Evolutionary conservation across 2,797 vertebrate genomes (phyloP), one percentile per base, ranked within the genome.

Genomic region (Peromyscus eremicus): DNA sequence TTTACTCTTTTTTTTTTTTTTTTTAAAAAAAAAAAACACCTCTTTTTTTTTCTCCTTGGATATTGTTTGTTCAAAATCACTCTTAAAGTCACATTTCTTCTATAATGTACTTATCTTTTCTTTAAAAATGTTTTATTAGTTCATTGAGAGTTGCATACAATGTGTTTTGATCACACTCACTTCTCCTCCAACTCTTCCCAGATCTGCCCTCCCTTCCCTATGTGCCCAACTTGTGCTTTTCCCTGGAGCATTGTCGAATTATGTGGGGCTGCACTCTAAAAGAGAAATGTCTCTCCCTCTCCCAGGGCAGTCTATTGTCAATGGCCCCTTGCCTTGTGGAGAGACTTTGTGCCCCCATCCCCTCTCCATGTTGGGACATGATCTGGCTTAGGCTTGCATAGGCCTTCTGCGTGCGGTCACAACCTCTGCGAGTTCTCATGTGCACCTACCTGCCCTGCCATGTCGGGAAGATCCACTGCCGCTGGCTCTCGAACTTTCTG

Each of bases 51-150:
- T 55, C 14, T 92, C 68, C 34, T 32, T 94, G 77, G 52, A 55
- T 66, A 9, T n/a, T 49, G 46, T 75, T 90, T 25, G 73, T 81
- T 92, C 87, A 49, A 80, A 95, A 79, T n/a, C 13, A 64, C 23
- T 57, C 64, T 37, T 66, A 71, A 80, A 81, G 52, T 37, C 6
- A 29, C 2, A 29, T n/a, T 79, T 32, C 5, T n/a, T 75, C 27
- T 46, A 21, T 12, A 66, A 83, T 84, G 2, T 46, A 66, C n/a
- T 70, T 34, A 8, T 7, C 70, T 49, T 68, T 49, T 25, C 40
- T 73, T 29, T 81, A 19, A 13, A 29, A 23, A 66, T 1, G 19
- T 23, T 34, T 32, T 66, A 46, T 34, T 70, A 34, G 12, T n/a
- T 25, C 21, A n/a, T 68, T 70, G 64, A 70, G 43, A n/a, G 23